These are phyloP conservation scores for Branchellion lobata DNA, from an alignment of 2,888 invertebrate species.

Conservation along the genomic window DNA sequence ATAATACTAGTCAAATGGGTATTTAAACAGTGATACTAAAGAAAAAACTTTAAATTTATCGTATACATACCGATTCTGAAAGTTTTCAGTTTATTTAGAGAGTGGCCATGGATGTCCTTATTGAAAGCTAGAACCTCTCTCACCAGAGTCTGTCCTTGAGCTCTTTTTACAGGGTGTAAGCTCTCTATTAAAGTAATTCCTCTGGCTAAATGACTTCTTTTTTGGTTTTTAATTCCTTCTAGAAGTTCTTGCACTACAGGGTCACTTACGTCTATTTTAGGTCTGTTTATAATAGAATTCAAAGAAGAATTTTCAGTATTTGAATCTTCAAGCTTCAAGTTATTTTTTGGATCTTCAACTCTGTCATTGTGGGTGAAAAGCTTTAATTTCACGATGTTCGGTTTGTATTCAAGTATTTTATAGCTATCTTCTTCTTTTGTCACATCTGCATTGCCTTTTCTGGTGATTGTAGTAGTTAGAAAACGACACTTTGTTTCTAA, in stretches of 20 bases:
- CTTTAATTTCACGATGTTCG: conserved; percentile 18
- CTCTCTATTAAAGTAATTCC: conserved; percentile 66
- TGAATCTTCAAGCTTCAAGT: background rate
- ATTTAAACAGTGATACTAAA: too few species aligned
- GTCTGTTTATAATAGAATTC: conserved; percentile 10
- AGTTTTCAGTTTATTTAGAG: conserved; percentile 48
- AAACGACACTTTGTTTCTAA: background rate
- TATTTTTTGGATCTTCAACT: background rate
- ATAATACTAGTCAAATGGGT: background rate
- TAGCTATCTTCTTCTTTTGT: background rate
- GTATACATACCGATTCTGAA: conserved; percentile 60
- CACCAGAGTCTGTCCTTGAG: conserved; percentile 61
- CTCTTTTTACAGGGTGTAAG: conserved; percentile 61
- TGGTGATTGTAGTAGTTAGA: background rate
- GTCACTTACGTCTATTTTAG: conserved; percentile 47
- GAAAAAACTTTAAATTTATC: background rate
- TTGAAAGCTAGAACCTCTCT: conserved; percentile 57
- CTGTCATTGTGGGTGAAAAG: conserved; percentile 34
- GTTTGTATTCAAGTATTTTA: conserved; percentile 2
- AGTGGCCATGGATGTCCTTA: conserved; percentile 51
- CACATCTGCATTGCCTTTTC: background rate
- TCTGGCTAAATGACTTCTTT: conserved; percentile 62
- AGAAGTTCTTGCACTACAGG: conserved; percentile 53
- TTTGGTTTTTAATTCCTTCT: conserved; percentile 55
- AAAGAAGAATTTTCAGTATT: background rate